Evolutionary conservation across 2,888 invertebrate species (phyloP), one percentile per base, ranked within the genome.

Genomic region (Arrhopalites spinosus): DNA sequence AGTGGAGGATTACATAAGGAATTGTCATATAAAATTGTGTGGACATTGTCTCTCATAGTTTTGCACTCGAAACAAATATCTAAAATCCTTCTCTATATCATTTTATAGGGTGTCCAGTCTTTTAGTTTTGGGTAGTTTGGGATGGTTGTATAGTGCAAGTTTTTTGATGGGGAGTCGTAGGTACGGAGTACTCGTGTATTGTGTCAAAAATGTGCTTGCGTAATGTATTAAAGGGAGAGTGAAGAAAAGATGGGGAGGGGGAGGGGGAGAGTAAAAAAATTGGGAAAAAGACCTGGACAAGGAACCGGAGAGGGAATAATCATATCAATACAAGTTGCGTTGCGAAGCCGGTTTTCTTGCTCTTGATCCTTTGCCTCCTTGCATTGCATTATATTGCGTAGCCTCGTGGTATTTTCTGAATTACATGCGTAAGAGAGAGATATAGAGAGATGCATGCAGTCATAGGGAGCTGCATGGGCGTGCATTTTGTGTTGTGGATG

Each of bases 221-320:
- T n/a, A n/a, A 11, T 36, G 36, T 36, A 7, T 36, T 36, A 36
- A 36, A 7, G 36, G 3, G 30, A 11, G 64, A 64, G 27, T 30
- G 11, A 36, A 30, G 27, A 36, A 17, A 36, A 23, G 2, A 43
- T 3, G 20, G n/a, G 64, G 17, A 27, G 64, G 27, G 8, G 17
- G 1, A 64, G 64, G 17, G n/a, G 23, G 27, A 64, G 64, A 36
- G 30, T 13, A 13, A 43, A 64, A 20, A 64, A 23, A 61, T 5
- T n/a, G 17, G 25, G 68, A 56, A 30, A 30, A 45, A 63, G 72
- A 72, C 72, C 63, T 72, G 72, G 72, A 72, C 72, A 72, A 43
- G 45, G 45, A 72, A 72, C 63, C 25, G 29, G 69, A 53, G 47
- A 45, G 61, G 43, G 61, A 13, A 64, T 30, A 20, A 66, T 66